These are phyloP conservation scores for Cerastoderma edule DNA, from an alignment of 2,888 invertebrate species.

Conservation along the genomic window DNA sequence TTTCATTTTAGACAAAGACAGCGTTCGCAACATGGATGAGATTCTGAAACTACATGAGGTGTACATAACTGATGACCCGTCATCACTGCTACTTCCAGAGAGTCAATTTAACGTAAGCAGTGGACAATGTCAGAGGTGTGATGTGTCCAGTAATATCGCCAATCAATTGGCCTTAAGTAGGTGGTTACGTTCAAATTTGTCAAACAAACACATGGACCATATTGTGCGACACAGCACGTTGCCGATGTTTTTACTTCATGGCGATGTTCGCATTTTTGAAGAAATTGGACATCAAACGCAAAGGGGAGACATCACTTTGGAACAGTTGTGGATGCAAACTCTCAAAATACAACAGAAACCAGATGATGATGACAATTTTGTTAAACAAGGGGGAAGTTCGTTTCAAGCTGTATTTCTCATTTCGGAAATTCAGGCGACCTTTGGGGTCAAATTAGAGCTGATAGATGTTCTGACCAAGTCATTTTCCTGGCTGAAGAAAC, in stretches of 20 bases:
- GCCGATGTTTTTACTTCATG: not conserved
- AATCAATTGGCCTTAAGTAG: not conserved
- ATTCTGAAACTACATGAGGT: not conserved
- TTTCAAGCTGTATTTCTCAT: constrained; percentile 7
- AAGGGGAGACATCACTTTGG: not conserved
- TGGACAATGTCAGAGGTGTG: not conserved
- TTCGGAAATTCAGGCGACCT: not conserved
- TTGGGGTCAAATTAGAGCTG: constrained; percentile 2
- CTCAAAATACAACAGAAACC: not conserved
- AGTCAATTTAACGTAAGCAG: not conserved
- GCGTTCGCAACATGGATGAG: not conserved
- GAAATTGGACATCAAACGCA: not conserved
- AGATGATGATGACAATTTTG: not conserved
- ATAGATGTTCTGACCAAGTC: not conserved
- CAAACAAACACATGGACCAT: not conserved
- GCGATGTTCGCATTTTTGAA: not conserved
- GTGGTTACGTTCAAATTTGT: not conserved
- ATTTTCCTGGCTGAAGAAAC: not conserved
- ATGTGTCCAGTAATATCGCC: not conserved
- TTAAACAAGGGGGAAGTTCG: not conserved
- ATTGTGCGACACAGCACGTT: not conserved
- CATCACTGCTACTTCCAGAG: not conserved
- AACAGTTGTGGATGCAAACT: not conserved
- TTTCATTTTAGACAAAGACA: not conserved
- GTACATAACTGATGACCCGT: not conserved